These are phyloP conservation scores for Peromyscus attwateri DNA, from an alignment of 2,797 vertebrate species.

Conservation along the genomic window DNA sequence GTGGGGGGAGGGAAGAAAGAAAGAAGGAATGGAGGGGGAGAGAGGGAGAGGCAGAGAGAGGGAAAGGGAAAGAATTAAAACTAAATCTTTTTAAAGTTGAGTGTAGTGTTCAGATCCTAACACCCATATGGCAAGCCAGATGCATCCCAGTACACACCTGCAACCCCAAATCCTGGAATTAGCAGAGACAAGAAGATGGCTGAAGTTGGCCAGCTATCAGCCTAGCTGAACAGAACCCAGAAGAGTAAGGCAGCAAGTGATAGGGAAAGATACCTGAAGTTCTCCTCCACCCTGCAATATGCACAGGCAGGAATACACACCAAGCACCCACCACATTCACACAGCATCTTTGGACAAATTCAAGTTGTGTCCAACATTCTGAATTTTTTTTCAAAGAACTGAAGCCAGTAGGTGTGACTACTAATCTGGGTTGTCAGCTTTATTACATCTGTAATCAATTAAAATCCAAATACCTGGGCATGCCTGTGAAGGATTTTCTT, in stretches of 20 bases:
- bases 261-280: background rate
- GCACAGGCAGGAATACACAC: background rate
- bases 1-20: too few species aligned
- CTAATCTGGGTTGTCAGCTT: background rate
- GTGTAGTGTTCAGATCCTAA: background rate
- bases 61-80: background rate
- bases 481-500: background rate
- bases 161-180: background rate
- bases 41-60: background rate
- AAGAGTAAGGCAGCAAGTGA: background rate
- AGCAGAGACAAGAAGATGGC: background rate
- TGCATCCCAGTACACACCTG: background rate
- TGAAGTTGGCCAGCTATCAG: background rate
- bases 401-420: background rate
- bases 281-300: background rate
- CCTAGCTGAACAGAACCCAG: background rate
- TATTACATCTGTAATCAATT: background rate
- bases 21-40: too few species aligned
- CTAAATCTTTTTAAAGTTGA: background rate
- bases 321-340: background rate
- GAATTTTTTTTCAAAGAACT: slow-evolving; percentile 11
- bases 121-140: background rate
- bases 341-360: background rate
- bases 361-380: slow-evolving; percentile 31
- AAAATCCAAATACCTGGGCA: too few species aligned